Conservation (phyloP, 2,888 invertebrate genomes). For the Torymus tubicola region DNA sequence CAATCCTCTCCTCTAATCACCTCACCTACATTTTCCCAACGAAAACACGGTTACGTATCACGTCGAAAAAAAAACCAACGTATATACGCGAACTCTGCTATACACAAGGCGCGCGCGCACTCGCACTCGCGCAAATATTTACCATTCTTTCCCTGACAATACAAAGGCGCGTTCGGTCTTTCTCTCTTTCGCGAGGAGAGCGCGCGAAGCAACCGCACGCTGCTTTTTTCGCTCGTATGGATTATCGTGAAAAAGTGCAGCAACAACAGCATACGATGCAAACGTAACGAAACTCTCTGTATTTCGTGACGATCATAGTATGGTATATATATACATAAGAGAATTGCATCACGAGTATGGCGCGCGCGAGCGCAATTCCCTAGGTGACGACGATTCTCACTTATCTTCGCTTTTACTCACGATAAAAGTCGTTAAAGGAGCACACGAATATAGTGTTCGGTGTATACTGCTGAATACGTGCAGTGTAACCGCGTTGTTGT, state of each 20-base stretch:
- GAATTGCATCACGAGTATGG: constrained; percentile 60
- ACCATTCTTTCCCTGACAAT: constrained; percentile 12
- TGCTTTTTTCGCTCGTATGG: not conserved
- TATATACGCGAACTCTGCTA: no score
- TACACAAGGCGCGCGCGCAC: no score
- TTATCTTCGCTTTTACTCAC: constrained; percentile 65
- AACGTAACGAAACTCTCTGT: constrained; percentile 24
- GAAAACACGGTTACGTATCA: no score
- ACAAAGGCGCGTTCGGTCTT: not conserved
- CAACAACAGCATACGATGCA: not conserved
- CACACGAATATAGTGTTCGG: not conserved
- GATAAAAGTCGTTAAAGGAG: constrained; percentile 56
- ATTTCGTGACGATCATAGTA: constrained; percentile 26
- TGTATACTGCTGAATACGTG: not conserved
- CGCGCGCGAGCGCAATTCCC: no score
- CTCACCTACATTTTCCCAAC: no score
- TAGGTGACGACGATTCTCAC: constrained; percentile 61
- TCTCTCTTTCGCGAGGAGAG: not conserved
- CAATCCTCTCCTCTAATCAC: no score
- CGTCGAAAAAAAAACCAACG: no score
- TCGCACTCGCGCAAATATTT: not conserved
- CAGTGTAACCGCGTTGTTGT: not conserved
- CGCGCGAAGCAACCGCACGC: not conserved
- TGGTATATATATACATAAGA: not conserved
- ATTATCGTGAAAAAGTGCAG: constrained; percentile 3